Conservation (phyloP, 2,113 vertebrate species). For the Rhadina sibilatrix region DNA sequence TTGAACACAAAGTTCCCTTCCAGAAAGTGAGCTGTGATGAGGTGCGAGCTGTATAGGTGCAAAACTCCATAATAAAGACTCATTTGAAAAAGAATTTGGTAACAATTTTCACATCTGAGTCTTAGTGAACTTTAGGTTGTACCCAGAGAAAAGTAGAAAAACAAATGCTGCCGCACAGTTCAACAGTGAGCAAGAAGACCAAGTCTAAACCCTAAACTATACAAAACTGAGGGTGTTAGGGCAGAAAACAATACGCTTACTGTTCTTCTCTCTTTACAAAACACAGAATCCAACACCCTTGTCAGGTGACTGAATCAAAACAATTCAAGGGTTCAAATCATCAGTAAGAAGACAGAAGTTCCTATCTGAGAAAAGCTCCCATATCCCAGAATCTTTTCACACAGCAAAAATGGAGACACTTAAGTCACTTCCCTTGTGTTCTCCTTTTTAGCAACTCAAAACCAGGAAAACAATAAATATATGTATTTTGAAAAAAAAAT, state of each 20-base stretch:
- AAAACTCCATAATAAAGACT: background rate
- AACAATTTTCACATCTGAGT: rapidly evolving
- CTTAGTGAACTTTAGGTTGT: background rate
- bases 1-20: background rate
- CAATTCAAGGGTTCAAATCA: background rate
- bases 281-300: background rate
- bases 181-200: background rate
- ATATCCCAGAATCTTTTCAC: background rate
- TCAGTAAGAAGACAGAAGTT: background rate
- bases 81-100: background rate
- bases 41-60: background rate
- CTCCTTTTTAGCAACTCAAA: background rate
- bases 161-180: background rate
- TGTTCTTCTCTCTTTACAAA: background rate
- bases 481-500: background rate
- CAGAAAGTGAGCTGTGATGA: background rate
- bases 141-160: background rate
- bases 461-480: rapidly evolving
- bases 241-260: background rate
- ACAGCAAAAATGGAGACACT: background rate
- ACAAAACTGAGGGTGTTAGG: background rate
- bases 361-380: background rate
- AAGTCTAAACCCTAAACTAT: background rate
- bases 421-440: rapidly evolving
- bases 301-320: background rate